Evolutionary conservation across 2,797 vertebrate genomes (phyloP), one percentile per base, ranked within the genome.

Genomic region (Melanotaenia parkinsoni): DNA sequence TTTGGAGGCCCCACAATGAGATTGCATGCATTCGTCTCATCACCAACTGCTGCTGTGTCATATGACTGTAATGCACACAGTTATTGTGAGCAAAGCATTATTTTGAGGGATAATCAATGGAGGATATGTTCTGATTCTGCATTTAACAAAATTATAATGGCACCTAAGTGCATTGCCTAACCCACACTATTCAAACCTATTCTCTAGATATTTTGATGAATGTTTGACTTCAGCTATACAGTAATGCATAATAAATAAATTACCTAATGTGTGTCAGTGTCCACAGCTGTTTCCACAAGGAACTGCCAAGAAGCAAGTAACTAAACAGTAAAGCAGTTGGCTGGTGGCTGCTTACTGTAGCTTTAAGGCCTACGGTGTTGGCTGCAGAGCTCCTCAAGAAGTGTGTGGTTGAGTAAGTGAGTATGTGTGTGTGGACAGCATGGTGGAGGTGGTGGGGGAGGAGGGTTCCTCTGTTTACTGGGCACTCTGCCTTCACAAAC

Each of bases 401-500:
- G 16, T 62, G 54, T 51, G 45, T 26, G 6, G 43, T 40, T 37
- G 62, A 51, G 12, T 12, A 28, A 28, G n/a, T 40, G 4, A 43
- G 47, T 59, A 47, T 37, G 37, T 57, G 66, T 58, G 12, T 14
- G 11, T 9, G 40, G 32, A 58, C n/a, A 24, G 14, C 7, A 35
- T 57, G 33, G 56, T 35, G 65, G 66, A 56, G 37, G 62, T 14
- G 38, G 28, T 24, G 58, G 56, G 64, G 60, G 56, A 50, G 60
- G 60, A 56, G 63, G 47, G 59, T 32, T 76, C 67, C 76, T 83
- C 79, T 86, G 89, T 91, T 92, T 90, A 88, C 84, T 68, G 88
- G 88, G 86, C 88, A 85, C 79, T 80, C 62, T 85, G 84, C 85
- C 74, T 86, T 89, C 89, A 86, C 84, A 88, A 88, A 89, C 81